phyloP scores from a whole-genome alignment of 2,113 vertebrate genomes.

The Ochotona princeps region DNA sequence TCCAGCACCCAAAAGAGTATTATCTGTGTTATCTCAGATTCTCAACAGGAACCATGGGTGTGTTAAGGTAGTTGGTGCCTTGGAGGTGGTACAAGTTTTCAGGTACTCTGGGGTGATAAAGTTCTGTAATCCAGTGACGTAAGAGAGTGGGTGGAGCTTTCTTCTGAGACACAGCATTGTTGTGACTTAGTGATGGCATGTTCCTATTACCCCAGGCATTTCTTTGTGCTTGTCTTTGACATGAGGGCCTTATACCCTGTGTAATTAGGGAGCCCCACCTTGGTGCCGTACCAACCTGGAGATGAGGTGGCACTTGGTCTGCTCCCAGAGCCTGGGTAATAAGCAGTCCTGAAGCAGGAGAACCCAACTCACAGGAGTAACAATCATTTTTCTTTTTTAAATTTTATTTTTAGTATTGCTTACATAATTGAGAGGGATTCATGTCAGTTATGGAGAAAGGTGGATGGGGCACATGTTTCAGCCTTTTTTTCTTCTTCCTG shows the following conservation, averaged over 20 bases:
- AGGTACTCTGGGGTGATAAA: constrained; percentile 36
- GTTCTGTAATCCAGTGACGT: not conserved
- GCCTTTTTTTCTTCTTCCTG: too few species aligned
- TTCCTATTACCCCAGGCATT: not conserved
- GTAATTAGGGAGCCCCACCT: not conserved
- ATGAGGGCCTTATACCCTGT: not conserved
- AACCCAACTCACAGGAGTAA: not conserved
- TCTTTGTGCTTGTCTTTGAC: constrained; percentile 29
- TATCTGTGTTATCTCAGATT: not conserved
- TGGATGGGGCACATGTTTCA: too few species aligned
- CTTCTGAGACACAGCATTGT: not conserved
- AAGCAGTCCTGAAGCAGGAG: constrained; percentile 17
- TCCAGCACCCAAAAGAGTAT: constrained; percentile 31
- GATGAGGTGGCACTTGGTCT: not conserved
- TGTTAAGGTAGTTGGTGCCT: not conserved
- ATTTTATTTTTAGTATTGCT: too few species aligned
- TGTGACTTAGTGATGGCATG: not conserved
- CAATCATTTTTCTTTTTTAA: not conserved
- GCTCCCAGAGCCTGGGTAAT: not conserved
- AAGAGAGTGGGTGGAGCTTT: not conserved
- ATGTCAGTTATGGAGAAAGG: too few species aligned
- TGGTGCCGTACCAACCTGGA: not conserved
- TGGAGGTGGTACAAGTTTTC: not conserved
- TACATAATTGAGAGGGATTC: too few species aligned
- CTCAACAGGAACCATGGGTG: constrained; percentile 21